Conservation (phyloP, 2,888 invertebrate genomes). For the Rhorus exstirpatorius region DNA sequence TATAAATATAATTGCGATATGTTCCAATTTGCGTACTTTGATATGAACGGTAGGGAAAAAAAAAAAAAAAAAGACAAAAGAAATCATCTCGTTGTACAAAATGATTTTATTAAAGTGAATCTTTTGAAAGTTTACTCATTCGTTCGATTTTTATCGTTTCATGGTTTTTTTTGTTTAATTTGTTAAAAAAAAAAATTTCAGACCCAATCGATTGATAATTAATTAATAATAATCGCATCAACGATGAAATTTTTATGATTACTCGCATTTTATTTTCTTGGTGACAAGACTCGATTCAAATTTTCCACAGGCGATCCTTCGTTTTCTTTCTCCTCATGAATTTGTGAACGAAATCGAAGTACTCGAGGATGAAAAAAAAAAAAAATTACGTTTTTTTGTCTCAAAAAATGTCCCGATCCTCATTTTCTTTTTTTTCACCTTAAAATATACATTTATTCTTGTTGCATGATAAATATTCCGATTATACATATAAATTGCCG, state of each 20-base stretch:
- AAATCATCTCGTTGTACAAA: conserved; percentile 78
- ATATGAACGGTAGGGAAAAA: conserved; percentile 73
- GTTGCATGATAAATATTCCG: conserved; percentile 44
- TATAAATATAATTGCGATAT: conserved; percentile 59
- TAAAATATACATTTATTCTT: conserved; percentile 67
- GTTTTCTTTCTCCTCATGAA: too few species aligned
- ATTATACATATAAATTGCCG: conserved; percentile 60
- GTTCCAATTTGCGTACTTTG: conserved; percentile 69
- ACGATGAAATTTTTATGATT: too few species aligned
- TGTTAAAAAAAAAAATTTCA: too few species aligned
- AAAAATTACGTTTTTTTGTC: background rate
- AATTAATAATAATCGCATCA: too few species aligned
- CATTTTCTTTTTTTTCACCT: conserved; percentile 46
- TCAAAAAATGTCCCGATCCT: background rate
- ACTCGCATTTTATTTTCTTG: too few species aligned
- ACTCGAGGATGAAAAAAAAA: too few species aligned
- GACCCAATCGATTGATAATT: too few species aligned
- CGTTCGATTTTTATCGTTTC: background rate
- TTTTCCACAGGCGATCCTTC: too few species aligned
- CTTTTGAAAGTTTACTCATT: conserved; percentile 76
- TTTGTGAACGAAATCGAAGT: background rate
- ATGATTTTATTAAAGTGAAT: conserved; percentile 77
- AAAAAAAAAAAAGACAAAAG: too few species aligned
- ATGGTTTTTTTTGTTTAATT: background rate
- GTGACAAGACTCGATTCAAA: too few species aligned